Conservation (phyloP, 2,888 invertebrate species). For the Zeuzera pyrina region DNA sequence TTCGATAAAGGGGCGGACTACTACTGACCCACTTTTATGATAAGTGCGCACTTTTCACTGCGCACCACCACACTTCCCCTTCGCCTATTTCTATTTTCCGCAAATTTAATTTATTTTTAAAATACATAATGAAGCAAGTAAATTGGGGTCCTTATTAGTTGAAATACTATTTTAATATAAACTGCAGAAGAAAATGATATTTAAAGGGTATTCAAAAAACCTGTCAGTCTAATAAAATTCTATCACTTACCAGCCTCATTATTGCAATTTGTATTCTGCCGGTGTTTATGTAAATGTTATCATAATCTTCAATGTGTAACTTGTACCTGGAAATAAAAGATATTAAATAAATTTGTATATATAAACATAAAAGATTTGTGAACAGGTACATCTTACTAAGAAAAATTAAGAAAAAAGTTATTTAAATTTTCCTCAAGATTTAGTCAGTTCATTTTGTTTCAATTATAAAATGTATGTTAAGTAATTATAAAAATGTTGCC, state of each 20-base stretch:
- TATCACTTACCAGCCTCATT: constrained; percentile 60
- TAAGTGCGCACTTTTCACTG: constrained; percentile 67
- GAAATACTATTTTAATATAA: no score
- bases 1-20: constrained; percentile 70
- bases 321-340: constrained; percentile 49
- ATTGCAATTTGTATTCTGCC: constrained; percentile 29
- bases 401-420: no score
- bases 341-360: neutral
- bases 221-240: neutral
- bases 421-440: no score
- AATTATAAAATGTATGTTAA: no score
- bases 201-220: no score
- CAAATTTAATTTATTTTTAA: neutral
- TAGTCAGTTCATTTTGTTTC: no score
- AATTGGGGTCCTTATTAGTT: no score
- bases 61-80: constrained; percentile 60
- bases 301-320: constrained; percentile 32
- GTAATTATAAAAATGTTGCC: no score
- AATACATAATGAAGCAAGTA: no score
- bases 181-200: no score
- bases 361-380: constrained; percentile 3
- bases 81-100: constrained; percentile 49
- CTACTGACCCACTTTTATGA: constrained; percentile 70
- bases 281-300: constrained; percentile 24
- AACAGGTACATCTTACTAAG: no score